Percentiles rank a stretch among this genome's conserved stretches.
phyloP scores from a whole-genome alignment of 1,140 invertebrate species.

The Goniozus legneri region DNA sequence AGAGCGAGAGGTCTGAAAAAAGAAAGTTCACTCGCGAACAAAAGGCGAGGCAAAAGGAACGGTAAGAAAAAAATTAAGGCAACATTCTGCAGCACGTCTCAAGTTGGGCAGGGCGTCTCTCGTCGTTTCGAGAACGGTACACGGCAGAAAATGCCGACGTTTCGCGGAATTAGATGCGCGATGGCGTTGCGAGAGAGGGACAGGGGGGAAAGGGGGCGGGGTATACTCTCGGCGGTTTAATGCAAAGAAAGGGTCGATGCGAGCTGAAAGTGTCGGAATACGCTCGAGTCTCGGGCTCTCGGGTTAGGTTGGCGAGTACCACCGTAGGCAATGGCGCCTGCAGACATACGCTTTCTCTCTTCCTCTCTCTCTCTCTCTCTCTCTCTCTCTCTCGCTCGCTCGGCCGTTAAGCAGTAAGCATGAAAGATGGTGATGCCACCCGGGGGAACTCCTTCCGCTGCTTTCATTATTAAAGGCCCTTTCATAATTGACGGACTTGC shows the following conservation, averaged over 20 bases:
- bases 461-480: slow-evolving; percentile 44
- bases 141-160: slow-evolving; percentile 4
- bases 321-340: slow-evolving; percentile 18
- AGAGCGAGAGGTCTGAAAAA: no score
- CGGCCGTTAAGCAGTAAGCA: slow-evolving; percentile 44
- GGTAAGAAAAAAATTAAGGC: no score
- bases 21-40: no score
- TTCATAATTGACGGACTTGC: slow-evolving; percentile 33
- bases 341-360: slow-evolving; percentile 14
- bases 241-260: slow-evolving; percentile 36
- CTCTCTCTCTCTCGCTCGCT: no score
- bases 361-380: slow-evolving; percentile 1
- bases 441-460: slow-evolving; percentile 45
- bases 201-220: no score
- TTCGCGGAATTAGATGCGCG: slow-evolving; percentile 9
- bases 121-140: no score
- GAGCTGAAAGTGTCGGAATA: slow-evolving; percentile 33
- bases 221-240: slow-evolving; percentile 11
- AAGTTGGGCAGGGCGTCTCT: no score
- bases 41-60: no score
- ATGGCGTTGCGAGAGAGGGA: neutral
- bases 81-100: no score
- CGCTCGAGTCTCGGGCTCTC: slow-evolving; percentile 13
- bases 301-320: slow-evolving; percentile 4
- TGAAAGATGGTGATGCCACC: slow-evolving; percentile 49